phyloP scores from a whole-genome alignment of 1,140 invertebrate genomes.

The Chymomyza costata region DNA sequence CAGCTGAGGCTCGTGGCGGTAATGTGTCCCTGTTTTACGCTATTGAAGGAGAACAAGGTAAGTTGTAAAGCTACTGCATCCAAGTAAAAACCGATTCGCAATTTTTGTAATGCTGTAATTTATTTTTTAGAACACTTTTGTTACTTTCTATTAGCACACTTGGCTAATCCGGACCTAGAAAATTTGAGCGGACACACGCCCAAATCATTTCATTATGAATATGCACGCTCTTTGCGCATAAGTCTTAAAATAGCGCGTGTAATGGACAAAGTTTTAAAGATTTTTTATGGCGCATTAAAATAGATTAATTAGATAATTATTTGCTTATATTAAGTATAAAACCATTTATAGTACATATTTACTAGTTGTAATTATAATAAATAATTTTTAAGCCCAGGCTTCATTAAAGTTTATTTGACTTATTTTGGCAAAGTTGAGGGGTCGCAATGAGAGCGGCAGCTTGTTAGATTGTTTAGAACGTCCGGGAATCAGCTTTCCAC shows the following conservation, averaged over 20 bases:
- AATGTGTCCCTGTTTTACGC: conserved; percentile 60
- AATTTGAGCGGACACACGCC: conserved; percentile 58
- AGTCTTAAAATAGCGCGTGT: conserved; percentile 55
- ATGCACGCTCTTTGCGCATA: conserved; percentile 49
- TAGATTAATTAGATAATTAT: conserved; percentile 8
- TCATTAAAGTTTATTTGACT: conserved; percentile 18
- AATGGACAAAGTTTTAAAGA: conserved; percentile 52
- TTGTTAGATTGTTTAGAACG: background rate
- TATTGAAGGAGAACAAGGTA: conserved; percentile 50
- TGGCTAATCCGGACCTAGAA: conserved; percentile 53
- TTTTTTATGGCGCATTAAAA: conserved; percentile 34
- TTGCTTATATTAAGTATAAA: conserved; percentile 7
- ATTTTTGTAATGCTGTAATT: too few species aligned
- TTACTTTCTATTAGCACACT: conserved; percentile 65
- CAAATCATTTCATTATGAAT: conserved; percentile 61
- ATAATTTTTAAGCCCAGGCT: conserved; percentile 31
- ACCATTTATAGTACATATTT: conserved; percentile 4
- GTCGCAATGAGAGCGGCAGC: conserved; percentile 47
- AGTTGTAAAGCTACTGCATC: too few species aligned
- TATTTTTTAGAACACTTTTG: conserved; percentile 54
- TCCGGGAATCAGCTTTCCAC: conserved; percentile 1
- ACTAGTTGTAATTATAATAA: background rate
- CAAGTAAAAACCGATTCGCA: too few species aligned
- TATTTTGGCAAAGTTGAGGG: conserved; percentile 24
- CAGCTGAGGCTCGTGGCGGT: conserved; percentile 43